A percentile compares a stretch with the other conserved stretches of the same genome.
These are phyloP conservation scores for Tenrec ecaudatus DNA, from an alignment of 2,113 vertebrate genomes.

Conservation along the genomic window DNA sequence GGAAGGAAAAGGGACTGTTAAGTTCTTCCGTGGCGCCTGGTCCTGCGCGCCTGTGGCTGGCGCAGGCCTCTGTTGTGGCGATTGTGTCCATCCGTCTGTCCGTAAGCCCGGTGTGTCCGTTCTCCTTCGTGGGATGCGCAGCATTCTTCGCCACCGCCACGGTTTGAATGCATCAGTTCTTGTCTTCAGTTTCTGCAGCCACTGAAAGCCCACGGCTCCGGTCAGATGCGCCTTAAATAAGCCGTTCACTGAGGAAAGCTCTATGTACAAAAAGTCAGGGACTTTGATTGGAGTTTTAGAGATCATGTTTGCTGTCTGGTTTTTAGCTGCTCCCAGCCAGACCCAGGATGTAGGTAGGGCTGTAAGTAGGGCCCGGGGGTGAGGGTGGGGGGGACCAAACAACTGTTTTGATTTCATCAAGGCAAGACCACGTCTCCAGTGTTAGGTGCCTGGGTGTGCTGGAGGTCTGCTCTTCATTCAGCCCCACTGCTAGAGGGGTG, in stretches of 20 bases:
- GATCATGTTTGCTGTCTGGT: neutral
- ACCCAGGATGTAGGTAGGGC: neutral
- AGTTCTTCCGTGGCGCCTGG: too few species aligned
- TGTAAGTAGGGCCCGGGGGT: neutral
- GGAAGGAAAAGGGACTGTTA: neutral
- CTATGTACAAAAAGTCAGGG: neutral
- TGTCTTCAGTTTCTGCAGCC: neutral
- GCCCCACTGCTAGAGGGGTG: too few species aligned
- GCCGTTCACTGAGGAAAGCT: neutral
- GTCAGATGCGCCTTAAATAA: neutral
- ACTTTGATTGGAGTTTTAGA: neutral
- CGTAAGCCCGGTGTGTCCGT: neutral
- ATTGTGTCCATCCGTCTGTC: neutral
- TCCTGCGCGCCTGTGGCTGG: too few species aligned
- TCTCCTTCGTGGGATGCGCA: neutral
- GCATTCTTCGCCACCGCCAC: neutral
- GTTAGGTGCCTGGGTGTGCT: too few species aligned
- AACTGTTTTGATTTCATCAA: accelerated
- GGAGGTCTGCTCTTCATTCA: too few species aligned
- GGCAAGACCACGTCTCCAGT: too few species aligned
- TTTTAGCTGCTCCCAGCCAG: neutral
- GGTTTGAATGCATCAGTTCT: neutral
- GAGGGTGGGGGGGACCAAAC: accelerated
- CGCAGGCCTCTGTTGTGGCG: too few species aligned
- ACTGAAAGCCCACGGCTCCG: neutral